Evolutionary conservation across 2,797 vertebrate species (phyloP).

Genomic region (Semotilus atromaculatus): DNA sequence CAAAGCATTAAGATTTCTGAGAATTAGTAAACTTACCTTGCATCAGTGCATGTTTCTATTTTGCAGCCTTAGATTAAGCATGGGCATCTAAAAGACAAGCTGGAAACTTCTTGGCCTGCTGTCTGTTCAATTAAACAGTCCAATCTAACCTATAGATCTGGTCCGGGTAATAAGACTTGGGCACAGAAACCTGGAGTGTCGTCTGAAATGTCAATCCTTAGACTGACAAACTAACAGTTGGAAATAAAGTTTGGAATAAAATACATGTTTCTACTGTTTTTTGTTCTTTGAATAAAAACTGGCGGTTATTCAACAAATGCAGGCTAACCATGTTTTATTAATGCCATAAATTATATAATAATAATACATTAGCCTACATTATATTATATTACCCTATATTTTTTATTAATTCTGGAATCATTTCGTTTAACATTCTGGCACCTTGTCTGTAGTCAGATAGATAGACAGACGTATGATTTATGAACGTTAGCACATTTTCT

Average conservation of each 20-base stretch:
- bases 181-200: not conserved
- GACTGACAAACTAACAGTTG: conserved; percentile 57
- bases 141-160: conserved; percentile 9
- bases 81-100: conserved; percentile 2
- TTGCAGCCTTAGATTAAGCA: conserved; percentile 9
- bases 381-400: not conserved
- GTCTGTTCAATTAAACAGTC: conserved; percentile 9
- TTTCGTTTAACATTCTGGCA: not conserved
- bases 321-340: not conserved
- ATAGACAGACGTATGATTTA: not conserved
- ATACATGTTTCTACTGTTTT: conserved; percentile 10
- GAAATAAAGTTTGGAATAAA: conserved; percentile 73
- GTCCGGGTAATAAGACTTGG: not conserved
- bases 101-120: not conserved
- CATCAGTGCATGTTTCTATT: conserved; percentile 38
- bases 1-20: conserved; percentile 14
- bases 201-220: conserved; percentile 51
- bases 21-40: conserved; percentile 8
- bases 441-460: not conserved
- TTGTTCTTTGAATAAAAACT: not conserved
- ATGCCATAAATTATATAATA: not conserved
- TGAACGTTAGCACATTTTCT: too few relatives aligned
- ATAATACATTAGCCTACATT: too few relatives aligned
- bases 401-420: too few relatives aligned
- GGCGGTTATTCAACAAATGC: not conserved